These are phyloP conservation scores for Drosophila aldrichi DNA, from an alignment of 2,888 invertebrate genomes.

Conservation along the genomic window DNA sequence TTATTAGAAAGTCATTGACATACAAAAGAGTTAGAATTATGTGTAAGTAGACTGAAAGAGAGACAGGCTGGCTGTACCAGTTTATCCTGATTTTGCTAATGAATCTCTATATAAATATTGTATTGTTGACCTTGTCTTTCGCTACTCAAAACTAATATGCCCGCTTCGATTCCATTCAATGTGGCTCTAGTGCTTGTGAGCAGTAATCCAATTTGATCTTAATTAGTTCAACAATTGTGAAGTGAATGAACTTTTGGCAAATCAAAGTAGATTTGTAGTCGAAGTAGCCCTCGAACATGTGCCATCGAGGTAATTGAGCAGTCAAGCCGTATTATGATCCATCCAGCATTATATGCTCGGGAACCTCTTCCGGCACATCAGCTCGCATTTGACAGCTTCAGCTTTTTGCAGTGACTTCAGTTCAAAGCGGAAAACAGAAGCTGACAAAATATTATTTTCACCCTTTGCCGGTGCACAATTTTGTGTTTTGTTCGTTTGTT, in stretches of 20 bases:
- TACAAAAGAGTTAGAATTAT: too few species aligned
- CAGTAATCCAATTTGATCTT: background rate
- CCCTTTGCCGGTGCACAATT: conserved; percentile 35
- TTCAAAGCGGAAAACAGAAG: conserved; percentile 59
- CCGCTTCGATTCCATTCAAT: background rate
- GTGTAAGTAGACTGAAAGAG: too few species aligned
- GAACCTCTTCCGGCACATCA: conserved; percentile 20
- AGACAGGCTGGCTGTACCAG: too few species aligned
- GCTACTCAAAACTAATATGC: background rate
- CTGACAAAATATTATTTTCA: conserved; percentile 68
- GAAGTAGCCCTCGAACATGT: background rate
- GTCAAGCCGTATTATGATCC: conserved; percentile 26
- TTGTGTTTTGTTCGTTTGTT: conserved; percentile 28
- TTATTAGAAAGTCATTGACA: too few species aligned
- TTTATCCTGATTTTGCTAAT: too few species aligned
- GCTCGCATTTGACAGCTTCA: conserved; percentile 3
- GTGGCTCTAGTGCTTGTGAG: background rate
- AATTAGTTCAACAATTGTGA: background rate
- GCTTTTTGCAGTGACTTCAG: conserved; percentile 36
- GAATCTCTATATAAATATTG: too few species aligned
- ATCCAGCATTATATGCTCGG: background rate
- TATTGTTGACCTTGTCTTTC: too few species aligned
- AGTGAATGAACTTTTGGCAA: background rate
- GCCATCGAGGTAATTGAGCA: conserved; percentile 46
- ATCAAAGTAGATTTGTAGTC: background rate